Percentiles rank a stretch among this genome's conserved stretches.
Evolutionary conservation across 2,797 vertebrate species (phyloP).

Genomic region (Champsocephalus gunnari): DNA sequence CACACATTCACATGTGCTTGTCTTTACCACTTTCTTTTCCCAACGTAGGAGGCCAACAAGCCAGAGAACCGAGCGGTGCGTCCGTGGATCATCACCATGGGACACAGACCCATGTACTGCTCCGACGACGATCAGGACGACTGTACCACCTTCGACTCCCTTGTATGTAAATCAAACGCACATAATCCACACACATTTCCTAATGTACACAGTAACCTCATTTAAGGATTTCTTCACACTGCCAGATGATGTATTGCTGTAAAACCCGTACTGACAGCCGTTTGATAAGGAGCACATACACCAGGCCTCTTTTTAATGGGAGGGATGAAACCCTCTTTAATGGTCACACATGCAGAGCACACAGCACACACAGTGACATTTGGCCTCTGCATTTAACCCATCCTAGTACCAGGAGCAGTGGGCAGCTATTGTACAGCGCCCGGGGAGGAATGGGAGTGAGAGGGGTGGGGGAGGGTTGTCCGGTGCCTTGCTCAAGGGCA

Average conservation of each 20-base stretch:
- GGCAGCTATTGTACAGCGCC: too few species aligned
- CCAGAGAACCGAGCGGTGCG: slow-evolving; percentile 80
- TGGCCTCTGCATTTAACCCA: too few species aligned
- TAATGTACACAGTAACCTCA: background rate
- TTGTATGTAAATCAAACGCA: slow-evolving; percentile 70
- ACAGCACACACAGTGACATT: too few species aligned
- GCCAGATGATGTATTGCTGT: background rate
- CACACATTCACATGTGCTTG: background rate
- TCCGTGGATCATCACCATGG: slow-evolving; percentile 96
- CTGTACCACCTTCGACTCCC: slow-evolving; percentile 87
- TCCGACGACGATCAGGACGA: slow-evolving; percentile 91
- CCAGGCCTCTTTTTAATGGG: too few species aligned
- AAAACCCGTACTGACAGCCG: slow-evolving; percentile 8
- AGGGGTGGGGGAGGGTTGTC: too few species aligned
- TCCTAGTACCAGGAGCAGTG: too few species aligned
- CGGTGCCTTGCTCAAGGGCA: too few species aligned
- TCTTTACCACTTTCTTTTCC: slow-evolving; percentile 3
- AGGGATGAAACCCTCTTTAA: too few species aligned
- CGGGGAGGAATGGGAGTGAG: too few species aligned
- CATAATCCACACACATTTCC: background rate
- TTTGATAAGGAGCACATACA: background rate
- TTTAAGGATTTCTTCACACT: background rate
- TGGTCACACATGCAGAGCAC: too few species aligned
- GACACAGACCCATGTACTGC: slow-evolving; percentile 94
- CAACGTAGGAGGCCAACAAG: slow-evolving; percentile 85